These are phyloP conservation scores for Gerris lacustris DNA, from an alignment of 2,888 invertebrate genomes.

Conservation along the genomic window DNA sequence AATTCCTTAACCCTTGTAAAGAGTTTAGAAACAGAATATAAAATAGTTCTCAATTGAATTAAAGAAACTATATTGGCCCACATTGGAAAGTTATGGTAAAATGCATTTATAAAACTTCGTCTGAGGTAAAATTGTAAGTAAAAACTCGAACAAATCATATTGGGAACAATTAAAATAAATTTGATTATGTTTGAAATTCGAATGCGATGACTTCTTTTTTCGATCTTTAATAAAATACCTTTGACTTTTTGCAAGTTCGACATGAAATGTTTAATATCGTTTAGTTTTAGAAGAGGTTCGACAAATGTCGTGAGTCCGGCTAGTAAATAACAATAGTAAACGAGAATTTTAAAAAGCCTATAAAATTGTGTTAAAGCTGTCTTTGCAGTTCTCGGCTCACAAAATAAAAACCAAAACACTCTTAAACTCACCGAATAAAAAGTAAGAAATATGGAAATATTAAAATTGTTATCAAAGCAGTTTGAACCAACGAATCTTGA, in stretches of 20 bases:
- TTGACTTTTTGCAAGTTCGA: background rate
- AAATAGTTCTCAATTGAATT: background rate
- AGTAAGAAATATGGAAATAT: background rate
- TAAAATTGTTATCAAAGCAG: background rate
- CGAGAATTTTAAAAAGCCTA: background rate
- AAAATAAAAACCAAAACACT: background rate
- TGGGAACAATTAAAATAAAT: background rate
- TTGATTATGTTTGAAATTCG: background rate
- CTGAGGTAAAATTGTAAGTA: background rate
- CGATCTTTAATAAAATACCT: no score
- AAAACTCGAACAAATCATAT: background rate
- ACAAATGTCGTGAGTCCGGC: background rate
- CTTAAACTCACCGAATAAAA: background rate
- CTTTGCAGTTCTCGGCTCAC: no score
- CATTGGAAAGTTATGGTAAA: background rate
- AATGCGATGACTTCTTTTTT: background rate
- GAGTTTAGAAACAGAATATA: background rate
- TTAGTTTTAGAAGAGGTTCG: background rate
- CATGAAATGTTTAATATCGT: background rate
- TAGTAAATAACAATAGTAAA: background rate
- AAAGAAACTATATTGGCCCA: background rate
- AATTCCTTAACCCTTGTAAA: background rate
- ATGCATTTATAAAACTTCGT: background rate
- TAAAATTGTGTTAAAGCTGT: no score
- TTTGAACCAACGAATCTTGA: background rate